These are phyloP conservation scores for Hemiscyllium ocellatum DNA, from an alignment of 2,113 vertebrate species.

Conservation along the genomic window DNA sequence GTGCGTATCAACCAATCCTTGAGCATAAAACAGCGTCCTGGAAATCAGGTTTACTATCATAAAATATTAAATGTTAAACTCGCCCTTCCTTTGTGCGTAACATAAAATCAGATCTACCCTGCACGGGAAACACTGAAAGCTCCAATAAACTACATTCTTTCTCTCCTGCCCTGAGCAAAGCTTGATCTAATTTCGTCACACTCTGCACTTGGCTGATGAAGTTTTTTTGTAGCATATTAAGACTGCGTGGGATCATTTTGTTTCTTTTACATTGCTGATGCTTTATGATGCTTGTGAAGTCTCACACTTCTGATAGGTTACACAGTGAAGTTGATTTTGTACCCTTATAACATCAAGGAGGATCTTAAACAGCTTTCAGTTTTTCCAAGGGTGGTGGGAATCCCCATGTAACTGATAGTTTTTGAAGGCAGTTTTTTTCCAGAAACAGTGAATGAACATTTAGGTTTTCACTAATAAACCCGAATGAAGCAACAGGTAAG, in stretches of 20 bases:
- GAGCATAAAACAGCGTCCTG: conserved; percentile 2
- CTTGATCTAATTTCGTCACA: conserved; percentile 21
- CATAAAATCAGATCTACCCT: neutral
- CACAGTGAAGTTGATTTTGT: neutral
- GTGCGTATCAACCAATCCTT: neutral
- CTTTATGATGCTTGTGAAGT: neutral
- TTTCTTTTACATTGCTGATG: conserved; percentile 22
- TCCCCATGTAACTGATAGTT: neutral
- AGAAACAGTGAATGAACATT: too few relatives aligned
- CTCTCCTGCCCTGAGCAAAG: neutral
- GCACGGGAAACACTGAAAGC: neutral
- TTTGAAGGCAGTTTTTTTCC: neutral
- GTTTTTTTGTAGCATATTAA: neutral
- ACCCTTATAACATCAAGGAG: neutral
- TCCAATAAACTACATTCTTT: neutral
- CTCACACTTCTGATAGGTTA: neutral
- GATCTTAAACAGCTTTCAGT: neutral
- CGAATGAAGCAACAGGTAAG: neutral
- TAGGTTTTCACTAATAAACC: neutral
- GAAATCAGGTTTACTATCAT: conserved; percentile 27
- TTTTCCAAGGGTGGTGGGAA: neutral
- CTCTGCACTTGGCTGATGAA: neutral
- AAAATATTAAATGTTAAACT: conserved; percentile 17
- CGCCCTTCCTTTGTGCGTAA: neutral
- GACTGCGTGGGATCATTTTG: conserved; percentile 22